Evolutionary conservation across 2,113 vertebrate species (phyloP).

Genomic region (Vidua macroura): DNA sequence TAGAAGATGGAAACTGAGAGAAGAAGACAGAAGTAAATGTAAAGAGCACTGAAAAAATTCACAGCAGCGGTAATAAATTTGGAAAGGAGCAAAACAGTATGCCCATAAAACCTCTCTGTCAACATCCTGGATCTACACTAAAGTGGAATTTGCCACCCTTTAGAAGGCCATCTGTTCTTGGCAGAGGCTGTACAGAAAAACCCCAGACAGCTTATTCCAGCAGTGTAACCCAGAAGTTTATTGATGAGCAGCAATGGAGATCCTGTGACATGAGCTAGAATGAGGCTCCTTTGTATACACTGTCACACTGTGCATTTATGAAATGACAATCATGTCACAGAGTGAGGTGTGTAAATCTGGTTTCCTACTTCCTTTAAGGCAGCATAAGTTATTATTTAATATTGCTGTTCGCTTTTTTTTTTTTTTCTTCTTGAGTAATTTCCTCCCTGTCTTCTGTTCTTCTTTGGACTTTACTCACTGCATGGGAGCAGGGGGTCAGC

Average conservation of each 20-base stretch:
- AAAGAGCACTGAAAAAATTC: neutral
- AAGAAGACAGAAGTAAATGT: neutral
- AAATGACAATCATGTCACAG: neutral
- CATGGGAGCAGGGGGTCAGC: neutral
- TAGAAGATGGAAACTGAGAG: neutral
- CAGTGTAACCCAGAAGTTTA: neutral
- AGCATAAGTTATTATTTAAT: neutral
- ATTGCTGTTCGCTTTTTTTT: neutral
- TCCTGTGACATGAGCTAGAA: accelerated
- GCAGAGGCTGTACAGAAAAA: neutral
- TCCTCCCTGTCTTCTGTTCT: neutral
- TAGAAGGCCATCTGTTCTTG: neutral
- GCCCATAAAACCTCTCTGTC: neutral
- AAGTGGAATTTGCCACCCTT: neutral
- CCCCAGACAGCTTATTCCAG: neutral
- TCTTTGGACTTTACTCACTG: neutral
- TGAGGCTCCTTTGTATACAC: neutral
- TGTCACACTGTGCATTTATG: neutral
- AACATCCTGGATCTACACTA: neutral
- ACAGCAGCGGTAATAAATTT: neutral
- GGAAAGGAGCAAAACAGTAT: neutral
- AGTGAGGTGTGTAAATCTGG: neutral
- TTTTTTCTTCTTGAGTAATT: neutral
- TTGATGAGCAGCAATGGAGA: neutral
- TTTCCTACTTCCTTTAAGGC: neutral